Evolutionary conservation across 2,797 vertebrate species (phyloP), one percentile per base, ranked within the genome.

Genomic region (Tapirus indicus): DNA sequence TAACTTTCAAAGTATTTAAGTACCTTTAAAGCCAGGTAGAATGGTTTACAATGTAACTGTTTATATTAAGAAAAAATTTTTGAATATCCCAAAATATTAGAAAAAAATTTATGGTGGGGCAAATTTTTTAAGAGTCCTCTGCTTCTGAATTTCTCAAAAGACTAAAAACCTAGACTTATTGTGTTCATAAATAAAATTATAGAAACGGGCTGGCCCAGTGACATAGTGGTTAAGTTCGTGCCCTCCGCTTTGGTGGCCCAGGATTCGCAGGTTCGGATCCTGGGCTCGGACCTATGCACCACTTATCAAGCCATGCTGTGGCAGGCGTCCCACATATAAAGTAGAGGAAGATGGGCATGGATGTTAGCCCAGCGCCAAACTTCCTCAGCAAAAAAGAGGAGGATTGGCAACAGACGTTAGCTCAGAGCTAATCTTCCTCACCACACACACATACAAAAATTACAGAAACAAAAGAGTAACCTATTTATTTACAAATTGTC

Each of bases 181-280:
- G 17, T 91, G 16, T 44, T 93, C 35, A 91, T 78, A 94, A 95
- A 93, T 91, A 86, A 92, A 96, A 92, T 60, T 89, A 92, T 9
- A 38, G 38, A 38, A 38, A 38, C 38, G 38, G 38, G 38, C 38
- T 38, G 38, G 38, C 38, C 38, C 38, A 38, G 38, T 38, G 38
- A 4, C 38, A 38, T 38, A 38, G 38, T 38, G 38, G 38, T 38
- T 38, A 38, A 38, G 38, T 38, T 38, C 38, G 38, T 38, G 38
- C 38, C 38, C 38, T 38, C 38, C 4, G 38, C 38, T 38, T 38
- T 38, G 38, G 38, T 38, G 38, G 38, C 38, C 38, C 38, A 38
- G 38, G 38, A 38, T 38, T 38, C 4, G 38, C 38, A 38, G 38
- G 38, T 38, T 38, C 38, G 38, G 38, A 38, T 38, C 38, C 38